These are phyloP conservation scores for Cosmopolites sordidus DNA, from an alignment of 2,888 invertebrate species.

Conservation along the genomic window DNA sequence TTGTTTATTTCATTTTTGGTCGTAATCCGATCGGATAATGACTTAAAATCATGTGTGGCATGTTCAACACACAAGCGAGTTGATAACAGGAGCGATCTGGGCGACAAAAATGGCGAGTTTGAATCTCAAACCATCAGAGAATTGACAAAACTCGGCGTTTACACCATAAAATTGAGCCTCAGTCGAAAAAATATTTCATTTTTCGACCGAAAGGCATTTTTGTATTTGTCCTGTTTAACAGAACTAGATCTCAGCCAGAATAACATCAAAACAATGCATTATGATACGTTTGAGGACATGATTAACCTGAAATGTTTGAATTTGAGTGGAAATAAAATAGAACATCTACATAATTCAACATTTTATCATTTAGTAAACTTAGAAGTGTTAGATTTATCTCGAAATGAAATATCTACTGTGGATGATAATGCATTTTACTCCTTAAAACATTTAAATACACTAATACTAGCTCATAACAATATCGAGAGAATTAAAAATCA, in stretches of 20 bases:
- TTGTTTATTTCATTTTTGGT: slow-evolving; percentile 1
- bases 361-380: slow-evolving; percentile 25
- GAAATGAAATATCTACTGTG: slow-evolving; percentile 32
- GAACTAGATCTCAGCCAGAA: slow-evolving; percentile 36
- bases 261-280: slow-evolving; percentile 29
- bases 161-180: background rate
- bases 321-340: slow-evolving; percentile 33
- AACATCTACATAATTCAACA: slow-evolving; percentile 24
- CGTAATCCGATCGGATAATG: background rate
- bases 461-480: slow-evolving; percentile 11
- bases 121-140: no score
- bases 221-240: slow-evolving; percentile 35
- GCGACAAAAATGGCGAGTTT: no score
- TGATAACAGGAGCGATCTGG: no score
- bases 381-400: slow-evolving; percentile 36
- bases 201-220: slow-evolving; percentile 37
- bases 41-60: background rate
- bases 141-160: no score
- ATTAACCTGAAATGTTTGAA: slow-evolving; percentile 30
- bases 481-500: slow-evolving; percentile 31
- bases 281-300: slow-evolving; percentile 30
- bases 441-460: background rate
- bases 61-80: no score
- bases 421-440: slow-evolving; percentile 9
- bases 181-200: slow-evolving; percentile 31